Conservation (phyloP, 2,113 vertebrate genomes). For the Periophthalmus modestus region DNA sequence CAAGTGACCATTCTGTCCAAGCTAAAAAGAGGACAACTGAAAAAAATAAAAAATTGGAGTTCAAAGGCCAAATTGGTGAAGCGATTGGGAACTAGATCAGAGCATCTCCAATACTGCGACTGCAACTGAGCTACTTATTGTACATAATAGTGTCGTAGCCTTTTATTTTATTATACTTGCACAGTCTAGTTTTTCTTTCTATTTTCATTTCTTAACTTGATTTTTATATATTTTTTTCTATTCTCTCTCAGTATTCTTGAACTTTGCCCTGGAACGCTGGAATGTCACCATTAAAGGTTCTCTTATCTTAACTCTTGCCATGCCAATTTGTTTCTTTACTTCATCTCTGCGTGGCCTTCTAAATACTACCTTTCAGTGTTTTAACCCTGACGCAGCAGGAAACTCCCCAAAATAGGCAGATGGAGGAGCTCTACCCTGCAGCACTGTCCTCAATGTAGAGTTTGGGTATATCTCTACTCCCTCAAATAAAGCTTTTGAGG, state of each 20-base stretch:
- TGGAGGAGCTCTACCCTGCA: slow-evolving; percentile 54
- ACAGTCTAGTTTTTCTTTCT: background rate
- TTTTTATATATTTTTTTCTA: too few species aligned
- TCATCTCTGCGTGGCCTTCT: background rate
- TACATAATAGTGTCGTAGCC: too few species aligned
- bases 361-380: background rate
- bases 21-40: background rate
- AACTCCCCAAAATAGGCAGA: slow-evolving; percentile 47
- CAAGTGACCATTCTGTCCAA: background rate
- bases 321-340: background rate
- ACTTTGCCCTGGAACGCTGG: too few species aligned
- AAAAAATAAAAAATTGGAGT: background rate
- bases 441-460: slow-evolving; percentile 55
- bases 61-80: background rate
- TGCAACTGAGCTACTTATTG: too few species aligned
- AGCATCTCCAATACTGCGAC: background rate
- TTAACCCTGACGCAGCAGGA: slow-evolving; percentile 20
- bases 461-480: slow-evolving; percentile 6
- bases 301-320: too few species aligned
- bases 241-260: too few species aligned
- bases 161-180: too few species aligned
- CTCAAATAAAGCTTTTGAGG: background rate
- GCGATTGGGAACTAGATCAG: background rate
- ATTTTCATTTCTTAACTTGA: too few species aligned
- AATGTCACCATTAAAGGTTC: too few species aligned